Conservation (phyloP, 2,113 vertebrate species). For the Hyperopisus bebe region DNA sequence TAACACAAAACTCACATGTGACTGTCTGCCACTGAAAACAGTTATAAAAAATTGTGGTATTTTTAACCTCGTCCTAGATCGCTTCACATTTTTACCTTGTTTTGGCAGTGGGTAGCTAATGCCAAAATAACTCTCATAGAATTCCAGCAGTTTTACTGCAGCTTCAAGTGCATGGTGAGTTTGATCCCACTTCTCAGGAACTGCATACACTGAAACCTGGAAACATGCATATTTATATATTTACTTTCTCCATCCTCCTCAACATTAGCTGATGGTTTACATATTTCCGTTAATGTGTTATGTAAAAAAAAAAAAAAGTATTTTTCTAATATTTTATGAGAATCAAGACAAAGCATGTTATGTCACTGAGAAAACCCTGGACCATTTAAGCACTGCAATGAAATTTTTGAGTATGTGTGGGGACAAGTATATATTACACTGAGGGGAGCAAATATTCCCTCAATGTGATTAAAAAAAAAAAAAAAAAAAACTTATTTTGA, state of each 20-base stretch:
- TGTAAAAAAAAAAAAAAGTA: background rate
- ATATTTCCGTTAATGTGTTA: background rate
- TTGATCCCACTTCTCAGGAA: conserved; percentile 36
- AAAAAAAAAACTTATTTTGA: background rate
- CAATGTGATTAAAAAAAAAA: background rate
- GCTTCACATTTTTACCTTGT: conserved; percentile 21
- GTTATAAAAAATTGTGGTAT: background rate
- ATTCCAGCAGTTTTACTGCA: conserved; percentile 36
- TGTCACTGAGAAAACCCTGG: background rate
- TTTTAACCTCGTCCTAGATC: background rate
- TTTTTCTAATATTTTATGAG: background rate
- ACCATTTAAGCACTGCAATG: background rate
- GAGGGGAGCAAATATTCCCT: background rate
- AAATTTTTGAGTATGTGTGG: background rate
- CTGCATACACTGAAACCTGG: conserved; percentile 36
- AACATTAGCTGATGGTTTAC: background rate
- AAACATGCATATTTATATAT: conserved; percentile 8
- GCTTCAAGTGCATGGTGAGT: conserved; percentile 34
- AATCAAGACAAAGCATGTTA: background rate
- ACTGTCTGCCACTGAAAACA: background rate
- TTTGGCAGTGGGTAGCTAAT: conserved; percentile 40
- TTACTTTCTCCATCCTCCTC: background rate
- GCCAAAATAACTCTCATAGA: conserved; percentile 40
- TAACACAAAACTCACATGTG: conserved; percentile 9
- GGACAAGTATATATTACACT: background rate